phyloP scores from a whole-genome alignment of 2,888 invertebrate genomes.

The Callosobruchus maculatus region DNA sequence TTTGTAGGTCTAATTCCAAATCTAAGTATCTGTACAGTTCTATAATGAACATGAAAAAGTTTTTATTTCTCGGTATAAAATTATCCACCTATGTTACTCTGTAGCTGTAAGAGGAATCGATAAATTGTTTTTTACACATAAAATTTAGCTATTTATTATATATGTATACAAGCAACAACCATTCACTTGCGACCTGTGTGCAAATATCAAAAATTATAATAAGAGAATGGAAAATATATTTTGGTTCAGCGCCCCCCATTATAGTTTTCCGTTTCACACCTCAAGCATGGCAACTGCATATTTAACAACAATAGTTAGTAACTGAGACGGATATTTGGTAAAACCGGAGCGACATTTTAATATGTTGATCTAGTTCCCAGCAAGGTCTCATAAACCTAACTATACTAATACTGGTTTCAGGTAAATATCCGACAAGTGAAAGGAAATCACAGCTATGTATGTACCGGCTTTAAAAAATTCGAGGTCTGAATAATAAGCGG shows the following conservation, averaged over 20 bases:
- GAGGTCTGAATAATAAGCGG: background rate
- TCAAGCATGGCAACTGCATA: background rate
- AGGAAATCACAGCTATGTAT: background rate
- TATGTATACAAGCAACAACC: too few relatives aligned
- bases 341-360: background rate
- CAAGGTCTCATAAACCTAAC: background rate
- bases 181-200: too few relatives aligned
- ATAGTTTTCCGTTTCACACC: background rate
- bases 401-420: background rate
- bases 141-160: too few relatives aligned
- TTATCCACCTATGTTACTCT: too few relatives aligned
- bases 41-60: too few relatives aligned
- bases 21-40: too few relatives aligned
- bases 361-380: background rate
- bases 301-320: background rate
- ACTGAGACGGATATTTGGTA: background rate
- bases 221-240: background rate
- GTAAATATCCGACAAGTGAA: background rate
- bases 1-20: too few relatives aligned
- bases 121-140: too few relatives aligned
- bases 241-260: background rate
- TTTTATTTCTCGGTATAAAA: too few relatives aligned
- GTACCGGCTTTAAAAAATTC: background rate
- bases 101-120: too few relatives aligned
- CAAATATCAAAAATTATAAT: too few relatives aligned